Conservation (phyloP, 2,113 vertebrate species). For the Noturus placidus region DNA sequence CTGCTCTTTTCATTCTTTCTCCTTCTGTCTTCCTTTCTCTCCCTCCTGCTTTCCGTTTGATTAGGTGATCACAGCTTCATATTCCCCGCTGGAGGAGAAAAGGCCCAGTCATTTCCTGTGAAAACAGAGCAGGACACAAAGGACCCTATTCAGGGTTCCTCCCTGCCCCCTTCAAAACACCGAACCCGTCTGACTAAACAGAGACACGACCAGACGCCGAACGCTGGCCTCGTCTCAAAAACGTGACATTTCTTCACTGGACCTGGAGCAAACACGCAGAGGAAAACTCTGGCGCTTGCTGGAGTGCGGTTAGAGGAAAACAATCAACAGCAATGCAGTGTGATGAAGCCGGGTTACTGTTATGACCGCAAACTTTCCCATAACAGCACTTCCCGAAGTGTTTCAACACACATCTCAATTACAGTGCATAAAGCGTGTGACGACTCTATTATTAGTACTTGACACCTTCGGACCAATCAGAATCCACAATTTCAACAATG, state of each 20-base stretch:
- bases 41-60: constrained; percentile 59
- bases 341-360: not conserved
- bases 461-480: not conserved
- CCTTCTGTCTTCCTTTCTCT: not conserved
- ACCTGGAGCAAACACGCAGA: not conserved
- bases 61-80: constrained; percentile 90
- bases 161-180: constrained; percentile 36
- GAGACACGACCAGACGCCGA: constrained; percentile 38
- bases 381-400: not conserved
- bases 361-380: not conserved
- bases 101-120: constrained; percentile 88
- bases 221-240: constrained; percentile 32
- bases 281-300: not conserved
- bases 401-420: not conserved
- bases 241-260: constrained; percentile 38
- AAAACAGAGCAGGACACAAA: constrained; percentile 88
- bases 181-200: constrained; percentile 36
- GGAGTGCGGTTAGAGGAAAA: not conserved
- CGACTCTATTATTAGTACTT: not conserved
- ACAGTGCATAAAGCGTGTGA: not conserved
- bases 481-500: not conserved
- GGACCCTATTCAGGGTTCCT: constrained; percentile 71
- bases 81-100: constrained; percentile 89
- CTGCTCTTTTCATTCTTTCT: constrained; percentile 30
- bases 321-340: not conserved